Evolutionary conservation across 2,888 invertebrate species (phyloP).

Genomic region (Drymonia ruficornis): DNA sequence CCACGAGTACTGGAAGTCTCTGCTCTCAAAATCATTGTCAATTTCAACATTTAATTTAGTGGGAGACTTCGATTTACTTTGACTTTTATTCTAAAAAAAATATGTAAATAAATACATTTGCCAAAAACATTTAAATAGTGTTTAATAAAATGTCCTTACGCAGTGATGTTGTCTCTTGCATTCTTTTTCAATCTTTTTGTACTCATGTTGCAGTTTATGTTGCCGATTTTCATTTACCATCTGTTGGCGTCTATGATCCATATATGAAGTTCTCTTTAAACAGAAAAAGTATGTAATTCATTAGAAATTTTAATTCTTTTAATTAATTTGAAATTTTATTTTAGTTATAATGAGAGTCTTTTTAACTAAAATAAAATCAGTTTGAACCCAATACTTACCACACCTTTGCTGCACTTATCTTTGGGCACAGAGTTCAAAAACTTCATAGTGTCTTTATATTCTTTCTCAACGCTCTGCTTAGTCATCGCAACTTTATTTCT

Average conservation of each 20-base stretch:
- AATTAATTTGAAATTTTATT: too few relatives aligned
- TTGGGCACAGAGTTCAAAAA: conserved; percentile 72
- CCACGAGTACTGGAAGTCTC: conserved; percentile 74
- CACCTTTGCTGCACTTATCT: conserved; percentile 52
- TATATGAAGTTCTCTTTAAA: conserved; percentile 65
- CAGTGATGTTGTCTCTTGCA: conserved; percentile 48
- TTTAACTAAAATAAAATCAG: conserved; percentile 6
- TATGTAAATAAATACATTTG: neutral
- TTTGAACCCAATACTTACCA: conserved; percentile 51
- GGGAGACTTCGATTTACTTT: conserved; percentile 51
- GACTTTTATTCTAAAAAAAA: conserved; percentile 48
- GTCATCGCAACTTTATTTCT: conserved; percentile 77
- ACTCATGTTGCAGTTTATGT: conserved; percentile 68
- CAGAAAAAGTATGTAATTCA: neutral
- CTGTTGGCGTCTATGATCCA: conserved; percentile 64
- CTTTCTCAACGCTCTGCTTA: conserved; percentile 87
- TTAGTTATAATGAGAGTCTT: neutral
- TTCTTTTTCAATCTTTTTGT: conserved; percentile 66
- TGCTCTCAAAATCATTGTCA: conserved; percentile 40
- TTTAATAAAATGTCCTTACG: conserved; percentile 6
- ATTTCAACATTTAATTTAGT: conserved; percentile 14
- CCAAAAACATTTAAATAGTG: neutral
- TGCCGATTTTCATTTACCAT: conserved; percentile 61
- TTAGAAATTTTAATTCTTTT: too few relatives aligned
- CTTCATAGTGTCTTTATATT: conserved; percentile 72